Conservation (phyloP, 2,113 vertebrate genomes). For the Myiozetetes cayanensis region DNA sequence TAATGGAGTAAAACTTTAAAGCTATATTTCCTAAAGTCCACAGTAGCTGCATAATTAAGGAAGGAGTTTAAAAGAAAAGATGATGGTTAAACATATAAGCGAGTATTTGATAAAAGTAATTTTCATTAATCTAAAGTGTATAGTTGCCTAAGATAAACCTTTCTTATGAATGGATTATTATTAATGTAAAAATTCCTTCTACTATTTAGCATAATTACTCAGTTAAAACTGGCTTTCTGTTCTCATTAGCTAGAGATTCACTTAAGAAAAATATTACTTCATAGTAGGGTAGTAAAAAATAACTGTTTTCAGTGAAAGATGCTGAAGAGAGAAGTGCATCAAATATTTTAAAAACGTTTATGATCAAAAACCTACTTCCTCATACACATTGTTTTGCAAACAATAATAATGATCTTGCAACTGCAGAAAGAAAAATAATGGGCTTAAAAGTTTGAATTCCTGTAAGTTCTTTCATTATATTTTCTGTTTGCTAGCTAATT, state of each 20-base stretch:
- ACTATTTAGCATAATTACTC: background rate
- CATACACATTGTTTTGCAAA: background rate
- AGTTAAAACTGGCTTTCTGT: background rate
- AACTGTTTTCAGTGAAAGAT: background rate
- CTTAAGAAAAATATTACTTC: background rate
- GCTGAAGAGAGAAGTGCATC: background rate
- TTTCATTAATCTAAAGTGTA: background rate
- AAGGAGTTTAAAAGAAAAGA: background rate
- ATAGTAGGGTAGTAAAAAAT: background rate
- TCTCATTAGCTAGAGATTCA: background rate
- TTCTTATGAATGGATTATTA: background rate
- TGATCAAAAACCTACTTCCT: background rate
- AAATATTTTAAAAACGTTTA: background rate
- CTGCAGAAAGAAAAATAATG: conserved; percentile 33
- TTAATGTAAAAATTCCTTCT: background rate
- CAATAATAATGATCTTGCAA: conserved; percentile 17
- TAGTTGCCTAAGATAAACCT: background rate
- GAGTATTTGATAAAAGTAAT: background rate
- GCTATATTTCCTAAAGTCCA: background rate
- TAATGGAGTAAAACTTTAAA: background rate
- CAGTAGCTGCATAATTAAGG: background rate
- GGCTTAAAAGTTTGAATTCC: background rate
- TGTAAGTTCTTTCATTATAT: background rate
- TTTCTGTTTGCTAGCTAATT: conserved; percentile 30
- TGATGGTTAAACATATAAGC: background rate